These are phyloP conservation scores for Molorchus minor DNA, from an alignment of 2,888 invertebrate species.

Conservation along the genomic window DNA sequence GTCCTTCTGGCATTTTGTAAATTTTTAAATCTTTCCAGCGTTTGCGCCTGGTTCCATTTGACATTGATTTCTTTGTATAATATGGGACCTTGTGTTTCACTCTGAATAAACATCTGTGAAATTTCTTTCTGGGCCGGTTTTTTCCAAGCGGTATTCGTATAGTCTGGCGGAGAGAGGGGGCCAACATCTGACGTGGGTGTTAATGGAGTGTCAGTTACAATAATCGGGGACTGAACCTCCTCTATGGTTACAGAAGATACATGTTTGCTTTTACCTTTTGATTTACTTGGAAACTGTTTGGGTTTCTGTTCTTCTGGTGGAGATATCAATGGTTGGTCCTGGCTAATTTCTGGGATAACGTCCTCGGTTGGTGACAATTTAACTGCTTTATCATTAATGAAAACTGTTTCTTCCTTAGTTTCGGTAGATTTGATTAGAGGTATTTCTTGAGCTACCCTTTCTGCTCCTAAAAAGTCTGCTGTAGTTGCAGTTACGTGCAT, in stretches of 20 bases:
- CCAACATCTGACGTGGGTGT: conserved; percentile 63
- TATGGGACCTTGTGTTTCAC: conserved; percentile 45
- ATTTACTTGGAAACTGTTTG: conserved; percentile 41
- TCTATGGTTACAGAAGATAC: conserved; percentile 66
- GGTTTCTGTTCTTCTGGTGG: conserved; percentile 37
- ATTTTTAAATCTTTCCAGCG: conserved; percentile 67
- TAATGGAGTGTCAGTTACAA: conserved; percentile 62
- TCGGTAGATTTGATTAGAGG: neutral
- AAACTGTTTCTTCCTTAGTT: conserved; percentile 29
- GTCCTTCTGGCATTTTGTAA: conserved; percentile 66
- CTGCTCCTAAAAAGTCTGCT: conserved; percentile 41
- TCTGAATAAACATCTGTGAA: conserved; percentile 28
- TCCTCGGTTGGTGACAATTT: conserved; percentile 14
- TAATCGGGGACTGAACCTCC: conserved; percentile 64
- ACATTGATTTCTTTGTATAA: conserved; percentile 57
- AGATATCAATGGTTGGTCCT: neutral
- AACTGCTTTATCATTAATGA: conserved; percentile 46
- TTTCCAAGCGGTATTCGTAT: conserved; percentile 47
- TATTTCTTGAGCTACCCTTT: conserved; percentile 20
- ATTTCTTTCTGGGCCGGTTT: conserved; percentile 32
- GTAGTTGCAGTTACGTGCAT: neutral
- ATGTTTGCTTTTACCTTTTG: conserved; percentile 58
- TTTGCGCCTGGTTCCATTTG: conserved; percentile 66
- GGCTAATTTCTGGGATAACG: neutral
- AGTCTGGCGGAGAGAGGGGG: conserved; percentile 56